Evolutionary conservation across 1,140 invertebrate genomes (phyloP), one percentile per base, ranked within the genome.

Genomic region (Tachypleus tridentatus): DNA sequence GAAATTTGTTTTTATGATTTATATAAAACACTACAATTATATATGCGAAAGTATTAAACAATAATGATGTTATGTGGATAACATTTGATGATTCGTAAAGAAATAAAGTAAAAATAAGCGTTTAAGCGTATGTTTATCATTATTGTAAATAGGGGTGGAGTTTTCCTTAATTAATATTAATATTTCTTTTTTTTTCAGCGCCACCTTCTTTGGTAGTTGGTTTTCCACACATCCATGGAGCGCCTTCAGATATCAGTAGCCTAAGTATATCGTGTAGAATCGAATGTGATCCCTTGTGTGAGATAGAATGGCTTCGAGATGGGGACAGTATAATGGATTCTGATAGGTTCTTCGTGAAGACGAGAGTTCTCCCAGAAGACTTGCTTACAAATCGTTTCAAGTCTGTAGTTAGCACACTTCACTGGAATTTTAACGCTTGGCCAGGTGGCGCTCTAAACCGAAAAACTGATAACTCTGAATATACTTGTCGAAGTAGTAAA

Each of bases 161-260:
- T 2, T 29, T 29, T 29, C 29, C 0, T 29, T 29, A 29, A 29
- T 29, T 29, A 1, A 29, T 29, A 29, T 29, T 29, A 29, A 29
- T 29, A 29, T 29, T 29, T 29, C 29, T 29, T 29, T 29, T 29
- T 29, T 29, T 51, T 62, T 72, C 80, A 87, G 91, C 89, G 53
- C 86, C 88, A 5, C 91, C 91, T 29, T 83, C 86, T 60, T 91
- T 94, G 76, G 92, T 93, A 64, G 85, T 86, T 70, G 84, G 87
- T 50, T 82, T 92, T 64, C 83, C 83, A 11, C 85, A 85, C 1
- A 89, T 87, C 77, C 85, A 83, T 67, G 90, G 89, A n/a, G 86
- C 83, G 47, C 63, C 62, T 4, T 79, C 87, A 3, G 64, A 67
- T 51, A 59, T 59, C 0, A 61, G 58, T 0, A 29, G 87, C 70